These are phyloP conservation scores for Lottia scabra DNA, from an alignment of 2,888 invertebrate species.

Conservation along the genomic window DNA sequence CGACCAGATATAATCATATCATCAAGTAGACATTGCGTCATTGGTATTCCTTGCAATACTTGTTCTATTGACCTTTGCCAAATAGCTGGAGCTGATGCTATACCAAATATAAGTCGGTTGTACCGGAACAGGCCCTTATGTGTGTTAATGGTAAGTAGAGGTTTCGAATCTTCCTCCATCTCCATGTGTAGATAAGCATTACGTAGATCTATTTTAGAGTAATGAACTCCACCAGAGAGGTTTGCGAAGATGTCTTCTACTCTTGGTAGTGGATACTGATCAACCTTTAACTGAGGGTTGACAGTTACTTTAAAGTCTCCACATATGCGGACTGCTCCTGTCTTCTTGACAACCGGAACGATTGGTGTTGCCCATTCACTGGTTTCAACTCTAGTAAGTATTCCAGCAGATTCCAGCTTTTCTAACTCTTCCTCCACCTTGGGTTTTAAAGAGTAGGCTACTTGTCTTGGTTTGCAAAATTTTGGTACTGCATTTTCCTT, in stretches of 20 bases:
- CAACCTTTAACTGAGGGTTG: constrained; percentile 43
- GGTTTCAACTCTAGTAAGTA: constrained; percentile 14
- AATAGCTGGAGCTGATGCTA: constrained; percentile 35
- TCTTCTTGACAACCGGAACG: too few species aligned
- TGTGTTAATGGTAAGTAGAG: constrained; percentile 34
- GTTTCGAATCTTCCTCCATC: constrained; percentile 25
- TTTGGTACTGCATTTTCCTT: constrained; percentile 24
- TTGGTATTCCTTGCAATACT: constrained; percentile 23
- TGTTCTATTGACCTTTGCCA: constrained; percentile 37
- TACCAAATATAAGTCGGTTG: constrained; percentile 37
- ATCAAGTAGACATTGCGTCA: constrained; percentile 20
- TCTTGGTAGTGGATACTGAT: constrained; percentile 45
- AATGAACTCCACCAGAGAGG: constrained; percentile 30
- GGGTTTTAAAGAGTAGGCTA: constrained; percentile 27
- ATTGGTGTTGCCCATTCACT: constrained; percentile 34
- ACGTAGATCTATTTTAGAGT: constrained; percentile 29
- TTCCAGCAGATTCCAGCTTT: constrained; percentile 8
- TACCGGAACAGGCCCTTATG: constrained; percentile 31
- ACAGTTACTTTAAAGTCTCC: constrained; percentile 46
- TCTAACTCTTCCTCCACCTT: constrained; percentile 24
- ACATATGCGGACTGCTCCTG: constrained; percentile 36
- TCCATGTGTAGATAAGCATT: constrained; percentile 26
- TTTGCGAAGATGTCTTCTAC: constrained; percentile 47
- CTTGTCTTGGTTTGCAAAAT: constrained; percentile 38
- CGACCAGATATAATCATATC: constrained; percentile 19